Percentiles rank a stretch among this genome's conserved stretches.
Conservation (phyloP, 1,140 invertebrate genomes). For the Drosophila obscura region DNA sequence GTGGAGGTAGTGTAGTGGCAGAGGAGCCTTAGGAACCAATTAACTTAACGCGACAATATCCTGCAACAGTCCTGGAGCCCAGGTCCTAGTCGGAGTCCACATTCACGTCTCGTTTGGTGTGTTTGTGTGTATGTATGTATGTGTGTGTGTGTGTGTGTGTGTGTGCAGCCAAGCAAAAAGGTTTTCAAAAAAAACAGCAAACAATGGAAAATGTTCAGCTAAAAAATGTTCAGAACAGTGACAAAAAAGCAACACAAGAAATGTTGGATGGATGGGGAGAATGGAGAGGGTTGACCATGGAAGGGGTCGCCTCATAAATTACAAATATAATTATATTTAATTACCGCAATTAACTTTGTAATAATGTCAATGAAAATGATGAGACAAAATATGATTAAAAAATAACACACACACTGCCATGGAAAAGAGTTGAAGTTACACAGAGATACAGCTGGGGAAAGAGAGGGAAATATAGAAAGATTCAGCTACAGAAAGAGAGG, state of each 20-base stretch:
- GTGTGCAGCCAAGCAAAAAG: slow-evolving; percentile 67
- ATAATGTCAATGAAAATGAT: slow-evolving; percentile 82
- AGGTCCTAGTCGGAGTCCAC: slow-evolving; percentile 13
- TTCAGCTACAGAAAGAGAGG: not conserved
- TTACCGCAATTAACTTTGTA: slow-evolving; percentile 79
- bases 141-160: slow-evolving; percentile 24
- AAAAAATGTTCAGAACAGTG: slow-evolving; percentile 56
- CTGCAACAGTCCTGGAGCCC: slow-evolving; percentile 37
- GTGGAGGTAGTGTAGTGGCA: not conserved
- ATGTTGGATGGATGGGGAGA: not conserved
- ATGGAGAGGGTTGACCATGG: slow-evolving; percentile 48
- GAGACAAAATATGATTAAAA: slow-evolving; percentile 78
- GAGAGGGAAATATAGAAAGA: not conserved
- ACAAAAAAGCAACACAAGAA: slow-evolving; percentile 30
- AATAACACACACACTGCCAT: slow-evolving; percentile 20
- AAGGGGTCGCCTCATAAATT: slow-evolving; percentile 80
- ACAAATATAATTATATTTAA: slow-evolving; percentile 80
- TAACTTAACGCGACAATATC: slow-evolving; percentile 77
- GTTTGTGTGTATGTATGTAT: slow-evolving; percentile 6
- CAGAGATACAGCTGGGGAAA: slow-evolving; percentile 3
- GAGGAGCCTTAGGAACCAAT: slow-evolving; percentile 50
- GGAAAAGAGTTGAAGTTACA: slow-evolving; percentile 10
- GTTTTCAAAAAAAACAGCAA: slow-evolving; percentile 48
- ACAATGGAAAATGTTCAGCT: slow-evolving; percentile 36
- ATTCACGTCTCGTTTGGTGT: not conserved